Base-by-base conservation (phyloP, 1,140 invertebrate species). In the Heliconius hermathena region DNA sequence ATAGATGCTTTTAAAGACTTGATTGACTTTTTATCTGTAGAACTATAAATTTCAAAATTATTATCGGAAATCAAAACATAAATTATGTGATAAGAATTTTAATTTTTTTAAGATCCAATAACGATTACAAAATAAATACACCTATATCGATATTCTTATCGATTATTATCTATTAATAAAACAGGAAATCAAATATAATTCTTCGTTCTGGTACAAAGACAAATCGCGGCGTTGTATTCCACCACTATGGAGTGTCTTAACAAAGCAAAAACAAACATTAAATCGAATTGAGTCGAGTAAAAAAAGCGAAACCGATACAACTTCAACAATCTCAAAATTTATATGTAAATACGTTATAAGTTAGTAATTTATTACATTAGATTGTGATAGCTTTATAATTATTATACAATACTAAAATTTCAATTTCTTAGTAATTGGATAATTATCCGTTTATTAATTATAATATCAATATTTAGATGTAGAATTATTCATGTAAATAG, bases 331-430 rank as follows among this genome's bases (percentile, higher is more conserved):
- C 26, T 66, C 26, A 66, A 66, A 66, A 29, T 66, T 29, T 29
- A 29, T 29, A 29, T 66, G 60, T 66, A 66, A 26, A 66, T 57
- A 57, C 54, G n/a, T 22, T 57, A 57, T 66, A 66, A 66, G 79
- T 79, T 90, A 90, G 84, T 92, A 91, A 91, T 83, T 93, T 91
- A 91, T 91, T 93, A 80, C 86, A 89, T 83, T 91, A 90, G 90
- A 90, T 90, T 90, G 87, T 91, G 88, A 91, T 91, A 90, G 90
- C 84, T 88, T 90, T 90, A 85, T 76, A 46, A 73, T 81, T 60
- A 66, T 66, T 66, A 66, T 29, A 66, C 60, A 26, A 79, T 66
- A 75, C 54, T 80, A 80, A 79, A 79, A 78, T 72, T 72, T 70
- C 74, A 81, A 81, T 72, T 66, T 71, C 77, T 73, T 82, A 71